Conservation (phyloP, 1,140 invertebrate genomes). For the Ephestia elutella region DNA sequence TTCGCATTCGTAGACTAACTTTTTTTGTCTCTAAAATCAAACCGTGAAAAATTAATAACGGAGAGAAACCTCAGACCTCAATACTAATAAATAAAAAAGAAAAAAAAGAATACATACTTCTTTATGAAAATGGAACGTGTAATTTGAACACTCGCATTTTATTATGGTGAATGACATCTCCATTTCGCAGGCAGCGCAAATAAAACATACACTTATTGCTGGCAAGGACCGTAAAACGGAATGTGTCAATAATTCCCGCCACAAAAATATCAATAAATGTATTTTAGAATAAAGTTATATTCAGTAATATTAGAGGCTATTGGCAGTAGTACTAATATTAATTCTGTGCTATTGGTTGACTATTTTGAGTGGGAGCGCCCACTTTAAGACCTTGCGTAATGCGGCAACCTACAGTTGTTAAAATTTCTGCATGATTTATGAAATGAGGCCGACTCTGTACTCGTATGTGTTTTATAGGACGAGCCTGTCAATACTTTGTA, state of each 20-base stretch:
- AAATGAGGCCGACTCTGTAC: background rate
- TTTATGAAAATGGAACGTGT: conserved; percentile 18
- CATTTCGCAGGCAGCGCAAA: conserved; percentile 23
- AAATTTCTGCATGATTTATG: background rate
- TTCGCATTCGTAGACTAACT: too few species aligned
- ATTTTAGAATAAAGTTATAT: too few species aligned
- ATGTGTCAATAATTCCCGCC: conserved; percentile 29
- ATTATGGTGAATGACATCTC: conserved; percentile 25
- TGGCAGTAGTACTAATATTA: too few species aligned
- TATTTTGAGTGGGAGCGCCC: conserved; percentile 27
- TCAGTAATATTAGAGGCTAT: background rate
- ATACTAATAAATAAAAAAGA: too few species aligned
- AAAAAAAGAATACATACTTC: background rate
- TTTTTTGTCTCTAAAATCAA: background rate
- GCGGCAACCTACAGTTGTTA: background rate
- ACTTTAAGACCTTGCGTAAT: conserved; percentile 20
- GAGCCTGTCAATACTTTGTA: too few species aligned
- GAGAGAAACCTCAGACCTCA: background rate
- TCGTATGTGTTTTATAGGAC: background rate
- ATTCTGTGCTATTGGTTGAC: too few species aligned
- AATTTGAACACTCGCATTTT: conserved; percentile 16
- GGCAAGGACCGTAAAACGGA: conserved; percentile 28
- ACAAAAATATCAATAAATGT: conserved; percentile 11
- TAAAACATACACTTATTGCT: conserved; percentile 34
- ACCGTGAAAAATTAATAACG: background rate